Evolutionary conservation across 2,797 vertebrate species (phyloP).

Genomic region (Iguana delicatissima): DNA sequence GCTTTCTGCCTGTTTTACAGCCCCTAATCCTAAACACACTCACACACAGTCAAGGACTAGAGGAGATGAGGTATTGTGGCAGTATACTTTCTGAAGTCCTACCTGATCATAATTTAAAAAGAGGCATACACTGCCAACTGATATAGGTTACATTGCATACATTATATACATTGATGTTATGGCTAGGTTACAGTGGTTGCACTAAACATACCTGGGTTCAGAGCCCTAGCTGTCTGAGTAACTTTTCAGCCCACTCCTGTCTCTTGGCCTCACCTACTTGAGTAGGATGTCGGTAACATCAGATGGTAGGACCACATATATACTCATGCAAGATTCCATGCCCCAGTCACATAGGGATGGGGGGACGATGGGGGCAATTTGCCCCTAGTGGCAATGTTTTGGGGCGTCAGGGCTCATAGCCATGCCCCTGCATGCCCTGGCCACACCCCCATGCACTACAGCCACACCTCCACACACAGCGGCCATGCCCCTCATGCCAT

Average conservation of each 20-base stretch:
- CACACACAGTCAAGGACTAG: not conserved
- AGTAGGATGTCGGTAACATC: not conserved
- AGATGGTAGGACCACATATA: not conserved
- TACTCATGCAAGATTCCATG: too few species aligned
- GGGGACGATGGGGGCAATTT: too few species aligned
- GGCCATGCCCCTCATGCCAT: too few species aligned
- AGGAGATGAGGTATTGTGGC: not conserved
- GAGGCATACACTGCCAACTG: not conserved
- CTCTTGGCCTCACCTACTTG: not conserved
- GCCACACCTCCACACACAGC: too few species aligned
- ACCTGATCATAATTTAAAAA: not conserved
- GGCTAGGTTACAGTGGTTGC: not conserved
- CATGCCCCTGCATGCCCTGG: too few species aligned
- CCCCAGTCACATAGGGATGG: too few species aligned
- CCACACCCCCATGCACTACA: too few species aligned
- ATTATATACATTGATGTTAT: not conserved
- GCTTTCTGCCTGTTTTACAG: constrained; percentile 36
- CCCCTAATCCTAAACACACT: not conserved
- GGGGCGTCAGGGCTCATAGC: too few species aligned
- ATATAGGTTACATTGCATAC: too few species aligned
- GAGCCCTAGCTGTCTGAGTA: not conserved
- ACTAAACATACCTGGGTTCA: not conserved
- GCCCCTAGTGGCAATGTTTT: too few species aligned
- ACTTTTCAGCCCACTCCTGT: too few species aligned
- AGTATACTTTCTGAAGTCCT: not conserved